These are phyloP conservation scores for Bombus sibiricus DNA, from an alignment of 1,140 invertebrate species.

Conservation along the genomic window DNA sequence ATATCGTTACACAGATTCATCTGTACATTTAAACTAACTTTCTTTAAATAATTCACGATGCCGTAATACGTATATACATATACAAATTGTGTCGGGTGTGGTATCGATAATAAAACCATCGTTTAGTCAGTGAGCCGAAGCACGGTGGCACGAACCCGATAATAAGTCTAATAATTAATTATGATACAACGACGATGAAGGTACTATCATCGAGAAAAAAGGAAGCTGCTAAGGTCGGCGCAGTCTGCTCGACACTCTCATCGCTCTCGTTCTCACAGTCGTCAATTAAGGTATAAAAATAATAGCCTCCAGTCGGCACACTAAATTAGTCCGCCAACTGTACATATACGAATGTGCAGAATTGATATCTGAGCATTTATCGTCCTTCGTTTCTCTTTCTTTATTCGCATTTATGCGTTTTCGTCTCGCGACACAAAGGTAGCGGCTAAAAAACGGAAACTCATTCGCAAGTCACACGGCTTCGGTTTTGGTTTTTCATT, in stretches of 20 bases:
- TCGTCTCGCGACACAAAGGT: conserved; percentile 33
- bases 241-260: conserved; percentile 43
- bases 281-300: conserved; percentile 78
- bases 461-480: not conserved
- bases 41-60: conserved; percentile 73
- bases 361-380: conserved; percentile 75
- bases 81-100: conserved; percentile 50
- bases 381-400: not conserved
- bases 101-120: conserved; percentile 53
- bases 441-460: conserved; percentile 25
- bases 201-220: conserved; percentile 51
- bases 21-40: conserved; percentile 73
- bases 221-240: conserved; percentile 57
- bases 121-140: conserved; percentile 48
- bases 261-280: conserved; percentile 56
- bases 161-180: conserved; percentile 60
- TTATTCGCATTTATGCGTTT: conserved; percentile 10
- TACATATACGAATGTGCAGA: conserved; percentile 49
- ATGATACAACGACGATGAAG: conserved; percentile 65
- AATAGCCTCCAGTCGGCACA: conserved; percentile 76
- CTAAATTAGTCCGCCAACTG: conserved; percentile 61
- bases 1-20: conserved; percentile 71
- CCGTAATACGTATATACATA: conserved; percentile 64
- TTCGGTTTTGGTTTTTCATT: conserved; percentile 19
- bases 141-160: conserved; percentile 13